Base-by-base conservation (phyloP, 2,797 vertebrate species). In the Sus cebifrons region DNA sequence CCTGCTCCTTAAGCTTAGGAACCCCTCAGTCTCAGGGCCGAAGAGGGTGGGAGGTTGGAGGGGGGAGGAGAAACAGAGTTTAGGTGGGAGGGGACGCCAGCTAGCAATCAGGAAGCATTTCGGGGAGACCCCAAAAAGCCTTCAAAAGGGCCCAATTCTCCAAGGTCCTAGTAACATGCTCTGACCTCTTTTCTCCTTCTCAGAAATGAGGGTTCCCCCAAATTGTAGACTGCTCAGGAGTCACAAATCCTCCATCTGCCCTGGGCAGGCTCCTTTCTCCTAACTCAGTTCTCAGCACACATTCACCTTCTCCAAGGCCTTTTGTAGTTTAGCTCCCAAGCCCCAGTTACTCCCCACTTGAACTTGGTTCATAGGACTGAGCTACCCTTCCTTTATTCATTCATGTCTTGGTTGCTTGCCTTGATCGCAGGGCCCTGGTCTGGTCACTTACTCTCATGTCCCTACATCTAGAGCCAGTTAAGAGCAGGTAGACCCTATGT, bases 361-460 rank as follows among this genome's bases (percentile, higher is more conserved):
- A 25, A 4, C 32, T 3, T 27, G 9, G 27, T 44, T 71, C 23
- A 15, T 4, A 74, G 89, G 73, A 64, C 65, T 56, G 75, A 62
- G 25, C 1, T 11, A 3, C 65, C 32, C 3, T 20, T 17, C 36
- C 1, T 36, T 15, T 49, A 54, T 17, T 60, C 44, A 12, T 9
- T 25, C 25, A 8, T 14, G 25, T 58, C 52, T 81, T 16, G 2
- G 4, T 82, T 71, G 29, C 62, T 9, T 13, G 54, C 67, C 40
- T 0, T 1, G 64, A 60, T 13, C 68, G 49, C 52, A 18, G 17
- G 16, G 20, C 3, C 8, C 21, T 29, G 58, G 21, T 25, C n/a
- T 15, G 20, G 3, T 29, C n/a, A n/a, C 23, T 36, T 6, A 3
- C 3, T 0, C 10, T 65, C 1, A 2, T 3, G 32, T 32, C 3